Base-by-base conservation (phyloP, 2,113 vertebrate genomes). In the Catharus minimus region DNA sequence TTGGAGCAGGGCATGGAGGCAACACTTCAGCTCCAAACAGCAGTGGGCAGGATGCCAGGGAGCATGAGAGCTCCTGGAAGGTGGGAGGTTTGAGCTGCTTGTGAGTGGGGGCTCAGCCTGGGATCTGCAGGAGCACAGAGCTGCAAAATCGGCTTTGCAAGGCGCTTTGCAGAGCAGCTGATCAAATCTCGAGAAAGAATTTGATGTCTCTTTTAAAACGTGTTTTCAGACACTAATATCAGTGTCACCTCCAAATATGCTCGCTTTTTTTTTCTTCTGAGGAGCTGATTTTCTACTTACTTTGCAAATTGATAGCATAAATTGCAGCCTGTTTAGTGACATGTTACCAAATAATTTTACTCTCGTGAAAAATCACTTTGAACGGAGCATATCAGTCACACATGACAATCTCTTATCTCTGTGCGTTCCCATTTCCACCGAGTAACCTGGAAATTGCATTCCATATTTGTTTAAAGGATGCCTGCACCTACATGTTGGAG, bases 241-340 rank as follows among this genome's bases (percentile, higher is more conserved):
- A 27, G 69, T 86, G 61, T 95, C 95, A 87, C 92, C 94, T 92
- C 90, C 88, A 94, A 90, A 96, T 94, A 89, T 13, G 41, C 32
- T 41, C 89, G 56, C 49, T 46, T 88, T 81, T 86, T 38, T 50
- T 36, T 89, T 65, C 76, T 82, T 85, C 53, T 65, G 24, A 62
- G 74, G 62, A 87, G 89, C 94, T 95, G 81, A 76, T 96, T 96
- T 96, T 92, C 95, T 89, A 74, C 94, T 94, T 89, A 74, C 85
- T 94, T 94, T 92, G 76, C 94, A 87, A 86, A 87, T 85, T 88
- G 89, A 88, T 90, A 73, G 89, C 93, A 91, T 97, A 95, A 94
- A 96, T 97, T 97, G 93, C 88, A 44, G n/a, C 79, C 90, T 96
- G 71, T 93, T 97, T 96, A 95, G 95, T 97, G 96, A 87, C 86